A percentile compares a stretch with the other conserved stretches of the same genome.
phyloP scores from a whole-genome alignment of 2,113 vertebrate species.

The Ceratotherium simum region DNA sequence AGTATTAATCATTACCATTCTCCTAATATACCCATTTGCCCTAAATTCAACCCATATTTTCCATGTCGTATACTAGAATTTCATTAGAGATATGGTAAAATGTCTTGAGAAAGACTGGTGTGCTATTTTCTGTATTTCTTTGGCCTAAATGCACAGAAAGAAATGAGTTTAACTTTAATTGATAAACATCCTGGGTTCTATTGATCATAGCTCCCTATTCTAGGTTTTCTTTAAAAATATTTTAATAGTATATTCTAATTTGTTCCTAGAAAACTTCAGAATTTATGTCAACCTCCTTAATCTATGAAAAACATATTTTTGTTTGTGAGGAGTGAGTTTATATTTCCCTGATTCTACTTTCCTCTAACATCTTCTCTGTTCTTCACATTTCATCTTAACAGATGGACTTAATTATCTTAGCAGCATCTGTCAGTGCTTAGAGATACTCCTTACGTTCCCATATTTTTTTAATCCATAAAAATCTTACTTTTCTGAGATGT shows the following conservation, averaged over 20 bases:
- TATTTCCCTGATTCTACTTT: not conserved
- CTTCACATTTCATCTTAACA: not conserved
- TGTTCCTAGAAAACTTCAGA: not conserved
- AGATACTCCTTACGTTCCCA: not conserved
- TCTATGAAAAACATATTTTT: not conserved
- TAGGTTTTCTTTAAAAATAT: not conserved
- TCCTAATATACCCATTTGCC: not conserved
- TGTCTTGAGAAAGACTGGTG: not conserved
- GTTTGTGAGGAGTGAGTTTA: not conserved
- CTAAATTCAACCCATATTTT: not conserved
- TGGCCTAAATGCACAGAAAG: not conserved
- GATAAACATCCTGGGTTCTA: not conserved
- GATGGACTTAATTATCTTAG: not conserved
- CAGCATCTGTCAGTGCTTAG: not conserved
- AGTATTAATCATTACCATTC: not conserved
- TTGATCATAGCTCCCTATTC: not conserved
- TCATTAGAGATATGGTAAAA: not conserved
- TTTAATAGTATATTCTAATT: not conserved
- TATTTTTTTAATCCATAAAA: not conserved
- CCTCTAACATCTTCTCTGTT: not conserved
- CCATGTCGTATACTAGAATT: not conserved
- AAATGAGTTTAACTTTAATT: not conserved
- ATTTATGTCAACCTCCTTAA: not conserved
- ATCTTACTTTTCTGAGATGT: not conserved
- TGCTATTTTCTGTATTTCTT: not conserved